phyloP scores from a whole-genome alignment of 2,797 vertebrate genomes.

The Cygnus olor region DNA sequence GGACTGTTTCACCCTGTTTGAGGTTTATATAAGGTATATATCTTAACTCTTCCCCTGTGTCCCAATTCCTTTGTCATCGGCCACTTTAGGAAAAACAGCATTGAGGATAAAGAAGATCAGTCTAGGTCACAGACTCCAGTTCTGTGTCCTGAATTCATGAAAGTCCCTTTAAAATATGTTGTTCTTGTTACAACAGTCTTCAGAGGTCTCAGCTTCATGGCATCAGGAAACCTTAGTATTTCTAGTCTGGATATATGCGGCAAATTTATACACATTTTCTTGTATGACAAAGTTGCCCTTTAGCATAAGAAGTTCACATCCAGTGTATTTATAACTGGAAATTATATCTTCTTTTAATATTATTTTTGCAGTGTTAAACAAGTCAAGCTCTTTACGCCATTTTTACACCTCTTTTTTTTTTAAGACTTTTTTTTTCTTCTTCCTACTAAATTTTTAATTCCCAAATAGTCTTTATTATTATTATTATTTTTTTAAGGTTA shows the following conservation, averaged over 20 bases:
- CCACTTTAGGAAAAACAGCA: neutral
- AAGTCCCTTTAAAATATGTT: neutral
- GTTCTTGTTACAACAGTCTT: neutral
- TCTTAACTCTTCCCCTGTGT: neutral
- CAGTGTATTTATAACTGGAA: neutral
- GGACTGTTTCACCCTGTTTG: neutral
- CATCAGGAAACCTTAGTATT: neutral
- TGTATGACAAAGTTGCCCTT: neutral
- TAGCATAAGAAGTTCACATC: neutral
- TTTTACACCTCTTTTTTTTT: neutral
- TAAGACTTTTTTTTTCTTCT: neutral
- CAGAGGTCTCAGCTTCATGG: neutral
- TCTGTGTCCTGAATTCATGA: neutral
- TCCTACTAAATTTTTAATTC: neutral
- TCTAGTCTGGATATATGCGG: neutral
- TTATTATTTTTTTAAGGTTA: neutral
- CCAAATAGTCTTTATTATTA: neutral
- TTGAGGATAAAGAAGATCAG: neutral
- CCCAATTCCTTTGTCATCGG: neutral
- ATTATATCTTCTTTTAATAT: neutral
- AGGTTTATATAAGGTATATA: neutral
- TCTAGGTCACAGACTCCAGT: neutral
- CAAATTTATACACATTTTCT: neutral
- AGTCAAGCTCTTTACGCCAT: neutral
- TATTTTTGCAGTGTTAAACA: neutral